Percentiles rank a stretch among this genome's conserved stretches.
These are phyloP conservation scores for Mesocentrotus franciscanus DNA, from an alignment of 53 echinoderm and acorn worm species.

Conservation along the genomic window DNA sequence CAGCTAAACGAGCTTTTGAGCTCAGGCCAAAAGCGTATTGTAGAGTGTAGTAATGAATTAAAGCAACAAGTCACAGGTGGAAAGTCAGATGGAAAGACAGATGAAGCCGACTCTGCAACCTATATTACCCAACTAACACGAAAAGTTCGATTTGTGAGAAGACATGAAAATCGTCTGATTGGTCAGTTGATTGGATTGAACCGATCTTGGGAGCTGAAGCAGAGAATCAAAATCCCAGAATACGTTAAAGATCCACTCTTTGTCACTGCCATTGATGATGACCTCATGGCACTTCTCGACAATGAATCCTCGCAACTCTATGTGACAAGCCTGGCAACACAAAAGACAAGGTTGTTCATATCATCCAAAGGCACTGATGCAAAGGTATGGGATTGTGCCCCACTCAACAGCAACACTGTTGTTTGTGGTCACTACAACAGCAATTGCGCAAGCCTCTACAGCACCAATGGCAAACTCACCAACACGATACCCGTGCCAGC, in stretches of 20 bases:
- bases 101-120: not conserved
- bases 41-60: not conserved
- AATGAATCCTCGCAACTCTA: not conserved
- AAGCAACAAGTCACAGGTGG: not conserved
- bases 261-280: not conserved
- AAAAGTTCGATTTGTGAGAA: not conserved
- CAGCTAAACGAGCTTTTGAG: not conserved
- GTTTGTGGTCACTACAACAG: slow-evolving; percentile 4
- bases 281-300: not conserved
- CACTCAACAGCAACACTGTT: not conserved
- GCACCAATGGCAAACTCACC: not conserved
- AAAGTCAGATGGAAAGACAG: not conserved
- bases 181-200: not conserved
- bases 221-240: not conserved
- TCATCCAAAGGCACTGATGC: not conserved
- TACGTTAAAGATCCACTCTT: slow-evolving; percentile 1
- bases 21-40: not conserved
- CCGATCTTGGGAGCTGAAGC: not conserved
- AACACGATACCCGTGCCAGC: not conserved
- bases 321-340: not conserved
- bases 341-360: not conserved
- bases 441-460: not conserved
- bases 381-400: not conserved
- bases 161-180: not conserved
- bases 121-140: not conserved